Evolutionary conservation across 2,113 vertebrate species (phyloP).

Genomic region (Mixornis gularis): DNA sequence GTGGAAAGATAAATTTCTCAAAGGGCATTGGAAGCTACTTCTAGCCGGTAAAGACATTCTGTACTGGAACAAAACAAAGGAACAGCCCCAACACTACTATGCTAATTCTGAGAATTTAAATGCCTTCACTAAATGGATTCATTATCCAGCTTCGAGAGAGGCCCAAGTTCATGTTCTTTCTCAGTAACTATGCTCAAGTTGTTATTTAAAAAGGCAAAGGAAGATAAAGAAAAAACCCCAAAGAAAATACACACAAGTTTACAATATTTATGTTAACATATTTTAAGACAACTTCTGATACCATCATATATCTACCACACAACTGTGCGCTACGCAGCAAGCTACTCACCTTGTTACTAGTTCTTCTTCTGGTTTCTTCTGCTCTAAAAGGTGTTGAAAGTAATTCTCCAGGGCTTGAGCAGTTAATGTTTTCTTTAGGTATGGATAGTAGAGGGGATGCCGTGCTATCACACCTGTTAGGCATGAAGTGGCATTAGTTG

Average conservation of each 20-base stretch:
- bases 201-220: background rate
- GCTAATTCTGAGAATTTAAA: background rate
- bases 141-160: background rate
- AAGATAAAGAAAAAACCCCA: background rate
- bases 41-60: background rate
- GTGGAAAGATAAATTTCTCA: background rate
- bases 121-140: background rate
- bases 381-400: slow-evolving; percentile 79
- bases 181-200: background rate
- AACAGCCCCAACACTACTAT: background rate
- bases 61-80: background rate
- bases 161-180: background rate
- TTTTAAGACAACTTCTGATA: background rate
- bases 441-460: slow-evolving; percentile 82
- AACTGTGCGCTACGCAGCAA: background rate
- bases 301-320: background rate
- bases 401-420: slow-evolving; percentile 75
- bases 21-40: background rate
- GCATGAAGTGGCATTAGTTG: slow-evolving; percentile 3
- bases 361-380: slow-evolving; percentile 13
- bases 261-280: background rate
- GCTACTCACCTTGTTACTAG: slow-evolving; percentile 76
- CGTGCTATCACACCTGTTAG: slow-evolving; percentile 78
- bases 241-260: background rate
- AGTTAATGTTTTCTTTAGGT: slow-evolving; percentile 84